phyloP scores from a whole-genome alignment of 2,888 invertebrate species.

The Lepidochitona cinerea region DNA sequence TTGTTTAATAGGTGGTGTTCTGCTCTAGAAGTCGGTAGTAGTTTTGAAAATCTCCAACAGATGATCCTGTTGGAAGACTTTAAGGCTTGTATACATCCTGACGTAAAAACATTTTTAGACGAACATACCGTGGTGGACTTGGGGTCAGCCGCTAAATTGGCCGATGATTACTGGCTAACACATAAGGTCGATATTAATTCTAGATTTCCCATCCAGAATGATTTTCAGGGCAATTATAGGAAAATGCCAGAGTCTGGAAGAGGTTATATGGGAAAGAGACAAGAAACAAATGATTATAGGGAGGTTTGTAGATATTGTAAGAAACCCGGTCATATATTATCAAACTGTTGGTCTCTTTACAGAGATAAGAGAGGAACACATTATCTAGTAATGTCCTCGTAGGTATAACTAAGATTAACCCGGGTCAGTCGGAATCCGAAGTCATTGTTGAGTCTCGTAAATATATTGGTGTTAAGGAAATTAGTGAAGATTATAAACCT shows the following conservation, averaged over 20 bases:
- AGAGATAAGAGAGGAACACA: background rate
- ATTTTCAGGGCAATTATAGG: background rate
- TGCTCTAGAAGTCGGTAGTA: background rate
- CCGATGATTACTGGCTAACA: conserved; percentile 22
- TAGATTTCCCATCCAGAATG: background rate
- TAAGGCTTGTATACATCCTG: conserved; percentile 9
- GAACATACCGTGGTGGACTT: conserved; percentile 12
- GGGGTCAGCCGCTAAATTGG: conserved; percentile 11
- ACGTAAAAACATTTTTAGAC: conserved; percentile 15
- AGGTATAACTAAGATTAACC: no score
- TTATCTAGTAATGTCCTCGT: background rate
- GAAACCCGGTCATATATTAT: conserved; percentile 18
- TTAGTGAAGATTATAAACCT: conserved; percentile 23
- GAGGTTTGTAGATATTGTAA: conserved; percentile 15
- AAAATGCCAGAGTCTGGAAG: background rate
- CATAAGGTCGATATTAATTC: conserved; percentile 2
- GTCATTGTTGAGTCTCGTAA: background rate
- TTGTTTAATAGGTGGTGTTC: conserved; percentile 3
- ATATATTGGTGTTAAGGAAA: background rate
- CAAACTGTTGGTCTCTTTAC: conserved; percentile 23
- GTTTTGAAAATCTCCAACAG: conserved; percentile 4
- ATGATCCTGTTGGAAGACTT: conserved; percentile 17
- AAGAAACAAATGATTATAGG: conserved; percentile 2
- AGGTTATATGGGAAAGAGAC: background rate
- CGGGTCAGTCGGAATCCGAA: no score